phyloP scores from a whole-genome alignment of 2,797 vertebrate species.

The Enteromius afrohamiltoni region DNA sequence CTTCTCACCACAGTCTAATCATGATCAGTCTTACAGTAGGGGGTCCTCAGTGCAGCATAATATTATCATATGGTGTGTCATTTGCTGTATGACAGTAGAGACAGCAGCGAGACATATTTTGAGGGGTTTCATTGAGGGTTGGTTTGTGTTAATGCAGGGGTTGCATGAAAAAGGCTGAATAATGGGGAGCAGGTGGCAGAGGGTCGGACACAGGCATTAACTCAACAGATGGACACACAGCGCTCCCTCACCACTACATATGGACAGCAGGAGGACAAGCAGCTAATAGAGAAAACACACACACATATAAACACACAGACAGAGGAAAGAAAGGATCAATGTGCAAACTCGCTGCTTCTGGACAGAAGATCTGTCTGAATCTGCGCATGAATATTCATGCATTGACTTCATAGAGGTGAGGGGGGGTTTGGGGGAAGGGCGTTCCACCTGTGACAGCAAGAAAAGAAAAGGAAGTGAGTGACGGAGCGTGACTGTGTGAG shows the following conservation, averaged over 20 bases:
- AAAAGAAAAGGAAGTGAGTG: not conserved
- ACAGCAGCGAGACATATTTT: not conserved
- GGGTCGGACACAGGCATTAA: constrained; percentile 75
- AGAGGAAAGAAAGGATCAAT: constrained; percentile 18
- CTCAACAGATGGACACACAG: constrained; percentile 81
- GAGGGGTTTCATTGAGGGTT: constrained; percentile 3
- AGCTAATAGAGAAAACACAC: constrained; percentile 69
- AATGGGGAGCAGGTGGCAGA: constrained; percentile 83
- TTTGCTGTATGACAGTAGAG: not conserved
- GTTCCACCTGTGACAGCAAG: constrained; percentile 28
- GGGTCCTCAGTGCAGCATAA: not conserved
- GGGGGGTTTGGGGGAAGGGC: constrained; percentile 49
- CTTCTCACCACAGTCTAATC: not conserved
- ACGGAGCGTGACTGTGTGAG: constrained; percentile 16
- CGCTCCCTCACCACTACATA: constrained; percentile 75
- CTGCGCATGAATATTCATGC: constrained; percentile 27
- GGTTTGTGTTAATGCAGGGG: constrained; percentile 7
- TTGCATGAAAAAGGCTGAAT: constrained; percentile 62
- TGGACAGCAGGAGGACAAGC: constrained; percentile 76
- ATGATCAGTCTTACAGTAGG: constrained; percentile 13
- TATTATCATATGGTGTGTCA: not conserved
- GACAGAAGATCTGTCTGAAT: constrained; percentile 30
- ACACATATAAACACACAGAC: constrained; percentile 19
- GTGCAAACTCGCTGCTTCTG: constrained; percentile 29
- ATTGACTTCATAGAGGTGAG: constrained; percentile 8